These are phyloP conservation scores for Lissonota sp. DNA, from an alignment of 2,888 invertebrate genomes.

Conservation along the genomic window DNA sequence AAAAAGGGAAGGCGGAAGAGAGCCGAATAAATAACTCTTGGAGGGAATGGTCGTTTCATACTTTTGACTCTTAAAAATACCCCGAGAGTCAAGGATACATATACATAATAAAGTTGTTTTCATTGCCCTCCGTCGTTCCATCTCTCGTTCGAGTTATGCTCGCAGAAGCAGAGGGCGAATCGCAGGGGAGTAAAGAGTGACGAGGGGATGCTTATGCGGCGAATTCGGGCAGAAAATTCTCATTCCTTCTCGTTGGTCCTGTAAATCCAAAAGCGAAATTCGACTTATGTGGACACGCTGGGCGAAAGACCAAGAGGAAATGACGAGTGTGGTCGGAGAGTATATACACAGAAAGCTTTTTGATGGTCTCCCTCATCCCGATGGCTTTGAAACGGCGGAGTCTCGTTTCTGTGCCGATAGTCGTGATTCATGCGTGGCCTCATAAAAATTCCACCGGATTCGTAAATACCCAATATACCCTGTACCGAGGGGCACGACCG, in stretches of 20 bases:
- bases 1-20: neutral
- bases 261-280: conserved; percentile 55
- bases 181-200: conserved; percentile 15
- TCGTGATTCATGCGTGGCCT: conserved; percentile 65
- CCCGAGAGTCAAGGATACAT: neutral
- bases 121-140: conserved; percentile 51
- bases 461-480: conserved; percentile 61
- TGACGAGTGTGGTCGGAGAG: conserved; percentile 56
- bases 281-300: conserved; percentile 65
- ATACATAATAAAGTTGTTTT: conserved; percentile 65
- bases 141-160: conserved; percentile 12
- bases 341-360: conserved; percentile 20
- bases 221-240: conserved; percentile 48
- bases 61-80: conserved; percentile 35
- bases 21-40: neutral
- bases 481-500: conserved; percentile 35
- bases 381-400: conserved; percentile 29
- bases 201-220: conserved; percentile 54
- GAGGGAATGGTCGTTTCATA: conserved; percentile 17
- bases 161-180: neutral
- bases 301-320: conserved; percentile 56
- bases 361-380: conserved; percentile 14
- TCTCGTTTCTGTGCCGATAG: conserved; percentile 48
- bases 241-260: conserved; percentile 35
- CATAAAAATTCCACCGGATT: conserved; percentile 68